Conservation (phyloP, 2,888 invertebrate species). For the Acrobasis suavella region DNA sequence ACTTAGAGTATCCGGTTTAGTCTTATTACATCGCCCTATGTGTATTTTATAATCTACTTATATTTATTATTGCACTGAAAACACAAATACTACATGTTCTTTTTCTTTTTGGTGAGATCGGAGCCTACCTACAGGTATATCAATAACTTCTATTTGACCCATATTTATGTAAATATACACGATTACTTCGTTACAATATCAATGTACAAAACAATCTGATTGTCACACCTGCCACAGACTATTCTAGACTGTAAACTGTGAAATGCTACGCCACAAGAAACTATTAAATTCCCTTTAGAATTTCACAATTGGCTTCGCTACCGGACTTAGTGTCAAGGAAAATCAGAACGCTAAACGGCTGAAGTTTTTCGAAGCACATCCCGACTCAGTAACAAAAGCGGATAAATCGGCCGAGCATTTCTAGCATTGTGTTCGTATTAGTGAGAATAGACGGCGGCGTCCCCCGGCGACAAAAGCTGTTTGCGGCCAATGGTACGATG, state of each 20-base stretch:
- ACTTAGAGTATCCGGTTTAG: no score
- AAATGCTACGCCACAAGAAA: neutral
- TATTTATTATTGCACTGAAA: no score
- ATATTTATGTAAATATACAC: no score
- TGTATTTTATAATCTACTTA: no score
- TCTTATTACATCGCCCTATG: no score
- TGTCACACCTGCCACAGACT: neutral
- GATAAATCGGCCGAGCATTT: slow-evolving; percentile 58
- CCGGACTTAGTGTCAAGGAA: slow-evolving; percentile 26
- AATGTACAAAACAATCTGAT: no score
- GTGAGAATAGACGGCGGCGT: slow-evolving; percentile 55
- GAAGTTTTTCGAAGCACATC: slow-evolving; percentile 50
- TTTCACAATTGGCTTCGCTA: slow-evolving; percentile 11
- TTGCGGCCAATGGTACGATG: slow-evolving; percentile 38
- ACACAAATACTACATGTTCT: no score
- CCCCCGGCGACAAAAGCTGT: slow-evolving; percentile 53
- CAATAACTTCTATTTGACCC: no score
- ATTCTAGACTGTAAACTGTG: neutral
- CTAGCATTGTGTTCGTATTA: slow-evolving; percentile 66
- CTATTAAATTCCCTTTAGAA: slow-evolving; percentile 3
- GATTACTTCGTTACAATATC: no score
- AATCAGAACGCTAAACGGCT: slow-evolving; percentile 44
- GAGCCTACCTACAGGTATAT: no score
- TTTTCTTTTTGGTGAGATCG: no score
- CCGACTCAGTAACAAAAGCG: slow-evolving; percentile 51